A percentile compares a stretch with the other conserved stretches of the same genome.
phyloP scores from a whole-genome alignment of 2,888 invertebrate species.

The Criorhina ranunculi region DNA sequence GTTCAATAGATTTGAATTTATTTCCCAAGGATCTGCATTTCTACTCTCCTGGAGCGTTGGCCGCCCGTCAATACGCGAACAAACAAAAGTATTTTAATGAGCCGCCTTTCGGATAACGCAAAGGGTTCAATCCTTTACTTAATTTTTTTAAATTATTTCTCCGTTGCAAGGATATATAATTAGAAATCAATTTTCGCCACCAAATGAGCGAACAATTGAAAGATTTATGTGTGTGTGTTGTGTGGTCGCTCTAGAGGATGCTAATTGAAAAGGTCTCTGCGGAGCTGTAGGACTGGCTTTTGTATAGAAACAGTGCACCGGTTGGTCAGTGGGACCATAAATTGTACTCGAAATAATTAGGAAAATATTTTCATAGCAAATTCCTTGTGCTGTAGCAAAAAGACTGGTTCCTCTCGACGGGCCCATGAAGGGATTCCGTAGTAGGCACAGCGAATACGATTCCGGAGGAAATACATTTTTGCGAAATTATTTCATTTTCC shows the following conservation, averaged over 20 bases:
- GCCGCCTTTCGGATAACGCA: constrained; percentile 24
- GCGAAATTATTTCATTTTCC: constrained; percentile 37
- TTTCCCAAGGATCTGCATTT: constrained; percentile 37
- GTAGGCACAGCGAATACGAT: constrained; percentile 1
- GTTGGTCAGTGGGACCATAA: constrained; percentile 53
- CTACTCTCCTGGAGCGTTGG: not conserved
- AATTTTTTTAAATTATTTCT: not conserved
- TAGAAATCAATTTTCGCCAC: constrained; percentile 27
- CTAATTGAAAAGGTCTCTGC: constrained; percentile 45
- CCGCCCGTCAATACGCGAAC: constrained; percentile 22
- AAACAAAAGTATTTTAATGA: constrained; percentile 58
- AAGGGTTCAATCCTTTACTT: not conserved
- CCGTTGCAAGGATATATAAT: constrained; percentile 4
- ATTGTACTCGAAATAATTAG: constrained; percentile 74
- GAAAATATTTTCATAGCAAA: constrained; percentile 70
- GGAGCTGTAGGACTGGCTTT: constrained; percentile 22
- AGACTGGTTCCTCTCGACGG: constrained; percentile 43
- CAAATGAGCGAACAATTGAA: constrained; percentile 51
- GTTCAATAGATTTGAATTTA: constrained; percentile 71
- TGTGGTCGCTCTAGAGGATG: not conserved
- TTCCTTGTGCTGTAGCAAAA: constrained; percentile 43
- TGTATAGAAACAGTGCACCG: constrained; percentile 20
- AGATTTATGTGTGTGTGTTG: constrained; percentile 47
- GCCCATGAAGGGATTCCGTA: constrained; percentile 31
- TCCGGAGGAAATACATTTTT: constrained; percentile 45